These are phyloP conservation scores for Bombus impatiens DNA, from an alignment of 1,140 invertebrate species.

Conservation along the genomic window DNA sequence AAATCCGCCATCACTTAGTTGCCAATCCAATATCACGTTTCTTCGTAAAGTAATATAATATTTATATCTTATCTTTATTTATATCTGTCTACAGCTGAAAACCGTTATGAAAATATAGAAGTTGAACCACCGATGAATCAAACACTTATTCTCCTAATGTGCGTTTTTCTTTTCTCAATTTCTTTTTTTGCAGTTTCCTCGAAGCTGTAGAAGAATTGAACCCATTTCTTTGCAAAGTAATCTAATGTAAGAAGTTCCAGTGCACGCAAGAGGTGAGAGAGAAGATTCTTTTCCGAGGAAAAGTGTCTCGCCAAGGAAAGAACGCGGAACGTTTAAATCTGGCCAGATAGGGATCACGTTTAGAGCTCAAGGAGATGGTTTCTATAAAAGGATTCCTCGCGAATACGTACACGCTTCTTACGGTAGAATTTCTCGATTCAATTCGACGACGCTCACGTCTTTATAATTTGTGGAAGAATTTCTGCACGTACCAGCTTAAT, in stretches of 20 bases:
- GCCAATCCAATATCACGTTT: neutral
- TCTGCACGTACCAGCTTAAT: slow-evolving; percentile 32
- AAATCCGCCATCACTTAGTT: too few species aligned
- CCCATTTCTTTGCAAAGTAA: neutral
- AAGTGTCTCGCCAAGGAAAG: neutral
- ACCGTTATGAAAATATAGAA: neutral
- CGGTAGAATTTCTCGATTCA: neutral
- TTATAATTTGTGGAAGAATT: slow-evolving; percentile 14
- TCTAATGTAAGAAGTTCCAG: neutral
- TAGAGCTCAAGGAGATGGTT: neutral
- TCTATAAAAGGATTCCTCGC: neutral
- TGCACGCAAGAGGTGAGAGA: neutral
- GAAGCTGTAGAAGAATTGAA: neutral
- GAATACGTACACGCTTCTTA: neutral
- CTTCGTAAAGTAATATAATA: neutral
- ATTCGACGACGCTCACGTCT: slow-evolving; percentile 7
- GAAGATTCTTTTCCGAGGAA: neutral
- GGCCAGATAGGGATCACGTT: slow-evolving; percentile 12
- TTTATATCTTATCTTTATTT: too few species aligned
- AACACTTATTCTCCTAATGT: too few species aligned
- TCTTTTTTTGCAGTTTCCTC: neutral
- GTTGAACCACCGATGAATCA: neutral
- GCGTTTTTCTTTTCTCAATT: neutral
- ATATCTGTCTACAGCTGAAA: too few species aligned
- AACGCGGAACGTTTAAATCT: slow-evolving; percentile 10